Evolutionary conservation across 1,140 invertebrate genomes (phyloP), one percentile per base, ranked within the genome.

Genomic region (Palaemon carinicauda): DNA sequence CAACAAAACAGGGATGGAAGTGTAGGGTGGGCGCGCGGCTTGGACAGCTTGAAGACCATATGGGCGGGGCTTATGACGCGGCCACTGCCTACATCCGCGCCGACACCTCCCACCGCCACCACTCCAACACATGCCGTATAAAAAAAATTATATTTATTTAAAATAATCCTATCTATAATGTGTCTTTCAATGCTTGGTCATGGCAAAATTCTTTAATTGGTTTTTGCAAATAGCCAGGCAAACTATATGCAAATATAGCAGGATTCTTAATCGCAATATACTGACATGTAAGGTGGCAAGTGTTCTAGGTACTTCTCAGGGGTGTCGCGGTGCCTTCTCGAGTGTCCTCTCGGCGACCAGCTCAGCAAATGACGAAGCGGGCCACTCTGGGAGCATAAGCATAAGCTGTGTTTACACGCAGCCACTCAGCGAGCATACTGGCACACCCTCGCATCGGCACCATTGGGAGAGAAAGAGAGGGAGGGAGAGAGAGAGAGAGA

Each of bases 81-180:
- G 80, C 74, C 87, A 24, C 87, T 78, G 74, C 87, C 87, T 82
- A 82, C 87, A 88, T 69, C 80, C 87, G 87, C 87, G 73, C 51
- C 87, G 80, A 82, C 87, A 88, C 87, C 87, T 88, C 87, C 87
- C 87, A 82, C 87, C 60, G 75, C 80, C 80, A 73, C 80, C 80
- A 21, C 73, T 78, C 74, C 54, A 73, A 31, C 78, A 71, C 10
- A 33, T 82, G 71, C 69, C 54, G 51, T 78, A 88, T 82, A 79
- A 17, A 21, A 12, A 56, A 50, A 33, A 17, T 50, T 77, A 71
- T 52, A 24, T 51, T 73, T 27, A 19, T 33, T 41, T 41, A 12
- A 41, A 7, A 41, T 5, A 41, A 12, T 41, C 41, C 41, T 41
- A 41, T 41, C 7, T 0, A 41, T 41, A 12, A n/a, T 7, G 12